Base-by-base conservation (phyloP, 1,140 invertebrate species). In the Centruroides sculpturatus region DNA sequence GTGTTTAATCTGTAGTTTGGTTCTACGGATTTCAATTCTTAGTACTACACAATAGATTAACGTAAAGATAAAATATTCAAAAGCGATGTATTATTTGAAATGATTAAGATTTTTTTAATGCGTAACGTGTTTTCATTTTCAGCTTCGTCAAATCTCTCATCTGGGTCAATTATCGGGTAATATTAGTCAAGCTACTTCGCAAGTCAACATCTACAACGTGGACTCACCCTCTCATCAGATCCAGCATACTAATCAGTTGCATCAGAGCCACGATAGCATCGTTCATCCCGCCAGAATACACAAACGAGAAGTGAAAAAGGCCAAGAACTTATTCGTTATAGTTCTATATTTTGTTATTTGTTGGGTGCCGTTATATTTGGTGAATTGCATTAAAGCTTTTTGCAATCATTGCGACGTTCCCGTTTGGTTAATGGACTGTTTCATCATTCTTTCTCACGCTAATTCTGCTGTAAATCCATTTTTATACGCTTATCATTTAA, bases 281-380 rank as follows among this genome's bases (percentile, higher is more conserved):
- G 41, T 41, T 41, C 41, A 41, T 41, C 41, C 41, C 8, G 41
- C 41, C 1, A 41, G 41, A 41, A 41, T 41, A 41, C 41, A 61
- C 59, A 86, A 66, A 50, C 77, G 86, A n/a, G 89, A 93, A 71
- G 86, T 91, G 3, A 91, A 92, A 74, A 88, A 88, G 7, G 91
- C 89, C 1, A 87, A 92, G 69, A 93, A 90, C 72, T 78, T 94
- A 0, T 86, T 87, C 51, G 85, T 91, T 61, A 92, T 94, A 56
- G 89, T 94, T 2, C 74, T 87, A 47, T 92, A 92, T 75, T 94
- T 94, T 75, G 88, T 92, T 74, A 79, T 92, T 54, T 92, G 89
- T 70, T 94, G 90, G 89, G 86, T 93, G 56, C 89, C 89, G 0
- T 76, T 94, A 4, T 92, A 93, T 74, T 92, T 88, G 35, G 87